Evolutionary conservation across 2,888 invertebrate species (phyloP).

Genomic region (Sialis lutaria): DNA sequence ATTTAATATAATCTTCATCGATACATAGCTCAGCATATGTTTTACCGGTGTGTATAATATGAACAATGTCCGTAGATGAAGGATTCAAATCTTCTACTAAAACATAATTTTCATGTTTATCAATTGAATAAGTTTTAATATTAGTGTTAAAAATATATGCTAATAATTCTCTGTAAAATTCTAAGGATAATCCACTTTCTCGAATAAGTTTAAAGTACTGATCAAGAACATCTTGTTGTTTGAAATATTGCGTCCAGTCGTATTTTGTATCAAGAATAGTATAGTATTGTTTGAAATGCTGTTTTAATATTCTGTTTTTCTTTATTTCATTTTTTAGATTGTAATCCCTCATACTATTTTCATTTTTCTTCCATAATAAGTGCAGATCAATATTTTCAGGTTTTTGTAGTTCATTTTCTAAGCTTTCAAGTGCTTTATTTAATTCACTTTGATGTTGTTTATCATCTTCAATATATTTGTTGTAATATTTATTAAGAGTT

Average conservation of each 20-base stretch:
- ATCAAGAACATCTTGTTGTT: constrained; percentile 4
- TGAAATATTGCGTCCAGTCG: constrained; percentile 5
- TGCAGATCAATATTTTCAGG: background rate
- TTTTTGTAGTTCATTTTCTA: background rate
- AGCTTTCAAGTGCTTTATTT: background rate
- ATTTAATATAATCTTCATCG: constrained; percentile 7
- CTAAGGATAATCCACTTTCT: constrained; percentile 7
- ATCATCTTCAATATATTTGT: constrained; percentile 4
- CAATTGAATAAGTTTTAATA: constrained; percentile 7
- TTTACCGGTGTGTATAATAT: constrained; percentile 3
- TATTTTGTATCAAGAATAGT: constrained; percentile 1
- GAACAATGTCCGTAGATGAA: constrained; percentile 3
- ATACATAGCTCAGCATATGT: constrained; percentile 5
- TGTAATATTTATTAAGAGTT: constrained; percentile 5
- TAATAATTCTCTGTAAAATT: constrained; percentile 10
- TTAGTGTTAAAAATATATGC: constrained; percentile 9
- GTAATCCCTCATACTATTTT: background rate
- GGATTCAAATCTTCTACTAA: constrained; percentile 2
- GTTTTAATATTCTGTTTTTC: constrained; percentile 1
- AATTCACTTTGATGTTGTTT: constrained; percentile 5
- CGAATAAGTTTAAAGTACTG: constrained; percentile 8
- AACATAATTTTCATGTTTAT: constrained; percentile 3
- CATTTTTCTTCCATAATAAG: background rate
- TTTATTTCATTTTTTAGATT: constrained; percentile 3
- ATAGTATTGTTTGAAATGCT: constrained; percentile 1